A percentile compares a stretch with the other conserved stretches of the same genome.
Evolutionary conservation across 2,888 invertebrate species (phyloP).

Genomic region (Leptinotarsa rubiginosa): DNA sequence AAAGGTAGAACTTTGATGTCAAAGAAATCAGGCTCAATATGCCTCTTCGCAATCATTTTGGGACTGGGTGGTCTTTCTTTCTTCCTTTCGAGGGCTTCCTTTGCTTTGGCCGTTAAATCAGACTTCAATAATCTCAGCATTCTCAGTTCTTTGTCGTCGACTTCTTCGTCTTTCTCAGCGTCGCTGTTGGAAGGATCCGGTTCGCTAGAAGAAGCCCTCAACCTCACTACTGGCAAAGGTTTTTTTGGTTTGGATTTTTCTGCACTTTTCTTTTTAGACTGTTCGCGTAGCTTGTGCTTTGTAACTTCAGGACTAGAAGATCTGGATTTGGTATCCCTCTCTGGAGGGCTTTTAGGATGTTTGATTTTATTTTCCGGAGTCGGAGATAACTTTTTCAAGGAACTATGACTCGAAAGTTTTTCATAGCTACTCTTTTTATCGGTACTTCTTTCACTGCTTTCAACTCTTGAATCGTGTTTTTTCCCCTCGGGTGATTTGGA

Average conservation of each 20-base stretch:
- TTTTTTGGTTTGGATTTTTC: slow-evolving; percentile 56
- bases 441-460: slow-evolving; percentile 34
- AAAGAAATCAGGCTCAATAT: slow-evolving; percentile 60
- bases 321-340: slow-evolving; percentile 20
- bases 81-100: slow-evolving; percentile 75
- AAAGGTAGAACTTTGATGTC: slow-evolving; percentile 61
- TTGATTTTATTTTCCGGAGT: slow-evolving; percentile 36
- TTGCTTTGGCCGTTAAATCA: slow-evolving; percentile 78
- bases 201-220: slow-evolving; percentile 69
- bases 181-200: slow-evolving; percentile 67
- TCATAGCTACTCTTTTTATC: slow-evolving; percentile 23
- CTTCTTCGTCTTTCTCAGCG: slow-evolving; percentile 68
- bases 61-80: slow-evolving; percentile 52
- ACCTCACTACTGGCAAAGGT: slow-evolving; percentile 70
- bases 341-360: slow-evolving; percentile 34
- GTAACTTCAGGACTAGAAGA: slow-evolving; percentile 30
- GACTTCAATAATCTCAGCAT: slow-evolving; percentile 76
- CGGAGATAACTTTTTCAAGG: slow-evolving; percentile 31
- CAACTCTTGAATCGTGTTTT: slow-evolving; percentile 23
- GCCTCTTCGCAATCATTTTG: slow-evolving; percentile 44
- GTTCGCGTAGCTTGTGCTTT: slow-evolving; percentile 21
- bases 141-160: slow-evolving; percentile 76
- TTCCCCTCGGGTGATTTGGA: slow-evolving; percentile 48
- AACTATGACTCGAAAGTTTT: slow-evolving; percentile 19
- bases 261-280: slow-evolving; percentile 33